phyloP scores from a whole-genome alignment of 2,113 vertebrate species.

The Caranx melampygus region DNA sequence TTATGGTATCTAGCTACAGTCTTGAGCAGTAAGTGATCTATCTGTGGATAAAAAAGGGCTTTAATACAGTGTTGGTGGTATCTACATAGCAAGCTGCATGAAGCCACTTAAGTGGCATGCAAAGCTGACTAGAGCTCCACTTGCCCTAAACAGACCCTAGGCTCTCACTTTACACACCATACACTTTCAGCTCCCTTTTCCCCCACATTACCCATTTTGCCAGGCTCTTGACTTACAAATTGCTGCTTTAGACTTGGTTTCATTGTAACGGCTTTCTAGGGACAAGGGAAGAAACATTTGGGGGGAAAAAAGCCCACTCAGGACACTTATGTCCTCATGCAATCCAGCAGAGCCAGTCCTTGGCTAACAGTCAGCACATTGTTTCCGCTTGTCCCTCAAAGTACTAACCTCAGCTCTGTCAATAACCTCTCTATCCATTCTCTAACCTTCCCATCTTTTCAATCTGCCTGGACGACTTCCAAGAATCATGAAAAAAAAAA shows the following conservation, averaged over 20 bases:
- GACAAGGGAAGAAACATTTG: conserved; percentile 58
- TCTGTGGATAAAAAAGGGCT: not conserved
- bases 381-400: conserved; percentile 87
- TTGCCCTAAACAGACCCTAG: conserved; percentile 63
- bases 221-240: conserved; percentile 85
- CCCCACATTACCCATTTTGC: conserved; percentile 70
- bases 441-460: conserved; percentile 78
- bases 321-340: conserved; percentile 86
- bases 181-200: conserved; percentile 56
- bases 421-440: conserved; percentile 82
- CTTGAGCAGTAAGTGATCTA: not conserved
- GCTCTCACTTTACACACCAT: conserved; percentile 62
- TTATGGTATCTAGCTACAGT: not conserved
- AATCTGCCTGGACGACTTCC: conserved; percentile 80
- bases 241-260: conserved; percentile 80
- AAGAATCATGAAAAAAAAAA: conserved; percentile 66
- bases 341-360: conserved; percentile 81
- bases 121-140: conserved; percentile 63
- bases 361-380: conserved; percentile 87
- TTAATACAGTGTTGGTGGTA: conserved; percentile 13
- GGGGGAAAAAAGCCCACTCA: conserved; percentile 72
- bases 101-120: conserved; percentile 57
- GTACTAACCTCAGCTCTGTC: conserved; percentile 77
- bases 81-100: conserved; percentile 41
- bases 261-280: conserved; percentile 77